Conservation (phyloP, 2,797 vertebrate genomes). For the Pygocentrus nattereri region DNA sequence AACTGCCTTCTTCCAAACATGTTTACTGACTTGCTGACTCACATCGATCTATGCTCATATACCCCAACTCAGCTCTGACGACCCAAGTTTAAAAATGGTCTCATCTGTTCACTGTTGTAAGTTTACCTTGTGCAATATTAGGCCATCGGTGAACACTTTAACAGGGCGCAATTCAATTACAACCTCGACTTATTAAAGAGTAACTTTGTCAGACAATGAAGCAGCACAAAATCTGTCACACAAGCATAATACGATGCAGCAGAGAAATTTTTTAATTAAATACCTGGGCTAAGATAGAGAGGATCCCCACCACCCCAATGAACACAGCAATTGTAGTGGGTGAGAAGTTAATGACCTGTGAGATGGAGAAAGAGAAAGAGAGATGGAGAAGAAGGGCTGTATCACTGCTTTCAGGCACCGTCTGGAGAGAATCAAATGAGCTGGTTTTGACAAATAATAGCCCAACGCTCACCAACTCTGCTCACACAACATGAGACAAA, state of each 20-base stretch:
- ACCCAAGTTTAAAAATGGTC: background rate
- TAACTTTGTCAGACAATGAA: constrained; percentile 1
- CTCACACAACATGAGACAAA: background rate
- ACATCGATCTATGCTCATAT: background rate
- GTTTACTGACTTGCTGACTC: background rate
- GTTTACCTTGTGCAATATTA: constrained; percentile 16
- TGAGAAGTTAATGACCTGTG: constrained; percentile 91
- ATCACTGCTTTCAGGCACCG: constrained; percentile 14
- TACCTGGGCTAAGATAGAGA: constrained; percentile 95
- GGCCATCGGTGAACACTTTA: constrained; percentile 27
- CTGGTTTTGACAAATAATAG: constrained; percentile 36
- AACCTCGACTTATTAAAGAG: constrained; percentile 24
- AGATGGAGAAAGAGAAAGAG: constrained; percentile 28
- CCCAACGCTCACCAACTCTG: background rate
- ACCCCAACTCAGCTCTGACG: constrained; percentile 8
- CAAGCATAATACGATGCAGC: background rate
- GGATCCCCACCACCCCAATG: constrained; percentile 93
- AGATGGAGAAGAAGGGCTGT: background rate
- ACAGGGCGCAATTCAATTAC: constrained; percentile 38
- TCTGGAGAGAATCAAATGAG: constrained; percentile 6
- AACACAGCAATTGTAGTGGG: constrained; percentile 89
- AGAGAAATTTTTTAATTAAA: constrained; percentile 39
- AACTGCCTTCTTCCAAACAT: background rate
- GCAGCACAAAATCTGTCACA: constrained; percentile 12
- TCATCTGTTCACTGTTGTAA: background rate